Evolutionary conservation across 1,140 invertebrate genomes (phyloP), one percentile per base, ranked within the genome.

Genomic region (Coptotermes formosanus): DNA sequence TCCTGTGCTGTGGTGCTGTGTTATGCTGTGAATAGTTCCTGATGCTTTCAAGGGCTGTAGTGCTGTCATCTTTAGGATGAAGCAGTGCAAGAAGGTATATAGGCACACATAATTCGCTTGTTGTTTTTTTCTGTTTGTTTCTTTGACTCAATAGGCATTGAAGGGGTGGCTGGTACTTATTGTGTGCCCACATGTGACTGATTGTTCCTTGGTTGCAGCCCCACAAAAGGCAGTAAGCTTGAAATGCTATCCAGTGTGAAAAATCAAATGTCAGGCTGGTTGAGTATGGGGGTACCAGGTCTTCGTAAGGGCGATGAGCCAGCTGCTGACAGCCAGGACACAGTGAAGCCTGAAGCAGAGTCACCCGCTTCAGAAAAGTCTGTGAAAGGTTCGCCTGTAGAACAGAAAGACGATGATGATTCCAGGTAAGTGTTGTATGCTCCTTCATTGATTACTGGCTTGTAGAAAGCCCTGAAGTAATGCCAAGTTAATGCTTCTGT

Each of bases 181-280:
- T 38, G 9, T 55, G 19, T 19, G 52, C 19, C 19, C 1, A 16
- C 3, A 19, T 19, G 52, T 55, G 52, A 55, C 87, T 64, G 89
- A 30, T 87, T 85, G 69, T 59, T 48, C 82, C 81, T 82, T 89
- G 69, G 88, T 90, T 90, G 85, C 91, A 95, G 95, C 88, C 94
- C 94, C 38, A 94, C 94, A 55, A 94, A 94, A 90, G 93, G 94
- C 88, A 95, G 95, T 90, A 95, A 94, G 87, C 89, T 95, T 88
- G 95, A 95, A 88, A 95, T 96, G 93, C 93, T 97, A 87, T 95
- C 95, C 86, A 96, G 96, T 89, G 96, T 96, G 64, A 96, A 96
- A 91, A 88, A 86, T 45, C 88, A 88, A 84, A 95, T 96, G 93
- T 95, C 93, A 16, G 95, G 95, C 19, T 97, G 95, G 96, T 90